phyloP scores from a whole-genome alignment of 2,888 invertebrate genomes.

The Drosophila prostipennis region DNA sequence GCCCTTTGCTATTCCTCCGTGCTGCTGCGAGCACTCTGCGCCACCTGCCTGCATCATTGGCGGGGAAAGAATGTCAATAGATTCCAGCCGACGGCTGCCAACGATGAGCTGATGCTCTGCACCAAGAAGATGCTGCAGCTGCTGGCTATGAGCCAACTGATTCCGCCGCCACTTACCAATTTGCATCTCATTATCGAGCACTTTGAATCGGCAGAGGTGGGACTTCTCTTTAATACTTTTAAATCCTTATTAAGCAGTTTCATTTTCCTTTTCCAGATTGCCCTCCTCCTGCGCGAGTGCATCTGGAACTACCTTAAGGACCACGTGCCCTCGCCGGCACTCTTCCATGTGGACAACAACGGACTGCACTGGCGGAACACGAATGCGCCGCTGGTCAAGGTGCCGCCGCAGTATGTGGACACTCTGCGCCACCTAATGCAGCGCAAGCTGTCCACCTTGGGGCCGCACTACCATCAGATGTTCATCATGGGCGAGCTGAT shows the following conservation, averaged over 20 bases:
- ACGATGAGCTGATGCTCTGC: slow-evolving; percentile 82
- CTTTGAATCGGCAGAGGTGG: slow-evolving; percentile 88
- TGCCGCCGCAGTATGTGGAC: slow-evolving; percentile 91
- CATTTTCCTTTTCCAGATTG: slow-evolving; percentile 86
- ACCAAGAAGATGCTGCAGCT: slow-evolving; percentile 90
- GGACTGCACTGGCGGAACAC: slow-evolving; percentile 92
- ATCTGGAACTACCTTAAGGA: slow-evolving; percentile 96
- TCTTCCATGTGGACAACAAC: slow-evolving; percentile 89
- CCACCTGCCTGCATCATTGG: slow-evolving; percentile 92
- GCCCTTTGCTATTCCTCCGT: slow-evolving; percentile 92
- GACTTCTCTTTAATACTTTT: neutral
- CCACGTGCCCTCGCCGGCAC: slow-evolving; percentile 93
- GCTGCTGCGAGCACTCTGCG: slow-evolving; percentile 90
- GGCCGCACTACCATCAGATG: slow-evolving; percentile 91
- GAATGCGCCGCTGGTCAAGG: slow-evolving; percentile 85
- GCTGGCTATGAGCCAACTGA: slow-evolving; percentile 92
- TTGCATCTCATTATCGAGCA: slow-evolving; percentile 90
- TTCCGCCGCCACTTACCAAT: slow-evolving; percentile 92
- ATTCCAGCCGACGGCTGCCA: slow-evolving; percentile 77
- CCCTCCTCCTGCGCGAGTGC: slow-evolving; percentile 92
- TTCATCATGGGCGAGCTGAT: slow-evolving; percentile 85
- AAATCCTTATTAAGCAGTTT: neutral
- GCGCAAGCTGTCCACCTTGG: slow-evolving; percentile 90
- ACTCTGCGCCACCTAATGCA: slow-evolving; percentile 91
- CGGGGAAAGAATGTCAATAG: slow-evolving; percentile 86